phyloP scores from a whole-genome alignment of 2,113 vertebrate species.

The Protobothrops flavoviridis region DNA sequence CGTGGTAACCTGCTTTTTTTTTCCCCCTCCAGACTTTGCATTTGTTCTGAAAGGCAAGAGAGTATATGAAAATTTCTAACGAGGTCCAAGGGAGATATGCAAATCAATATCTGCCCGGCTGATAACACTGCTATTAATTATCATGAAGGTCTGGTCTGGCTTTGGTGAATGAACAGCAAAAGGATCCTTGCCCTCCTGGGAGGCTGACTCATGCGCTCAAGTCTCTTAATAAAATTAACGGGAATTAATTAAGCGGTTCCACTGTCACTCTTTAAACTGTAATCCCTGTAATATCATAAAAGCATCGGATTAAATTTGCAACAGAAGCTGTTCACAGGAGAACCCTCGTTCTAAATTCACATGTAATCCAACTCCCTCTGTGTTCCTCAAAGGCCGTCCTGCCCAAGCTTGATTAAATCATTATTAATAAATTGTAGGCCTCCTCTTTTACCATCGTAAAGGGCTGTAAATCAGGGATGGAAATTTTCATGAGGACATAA shows the following conservation, averaged over 20 bases:
- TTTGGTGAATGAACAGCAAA: not conserved
- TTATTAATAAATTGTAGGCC: not conserved
- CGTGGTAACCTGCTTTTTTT: not conserved
- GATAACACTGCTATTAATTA: rapidly evolving
- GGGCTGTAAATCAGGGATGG: not conserved
- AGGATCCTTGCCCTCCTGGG: not conserved
- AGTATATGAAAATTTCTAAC: rapidly evolving
- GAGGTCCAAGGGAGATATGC: not conserved
- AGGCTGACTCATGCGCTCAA: not conserved
- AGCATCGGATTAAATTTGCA: conserved; percentile 40
- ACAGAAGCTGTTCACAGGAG: conserved; percentile 35
- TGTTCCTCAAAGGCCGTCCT: conserved; percentile 15
- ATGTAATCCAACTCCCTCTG: conserved; percentile 38
- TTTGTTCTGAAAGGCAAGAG: not conserved
- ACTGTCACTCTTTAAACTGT: conserved; percentile 44
- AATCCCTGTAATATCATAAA: conserved; percentile 41
- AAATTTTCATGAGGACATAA: not conserved
- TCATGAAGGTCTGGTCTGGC: not conserved
- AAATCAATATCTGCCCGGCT: not conserved
- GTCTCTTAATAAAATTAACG: conserved; percentile 46
- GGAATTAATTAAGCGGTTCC: conserved; percentile 51
- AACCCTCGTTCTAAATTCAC: conserved; percentile 36
- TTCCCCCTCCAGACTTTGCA: not conserved
- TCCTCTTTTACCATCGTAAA: not conserved
- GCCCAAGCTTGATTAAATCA: conserved; percentile 2